Conservation (phyloP, 2,113 vertebrate genomes). For the Cavia porcellus region DNA sequence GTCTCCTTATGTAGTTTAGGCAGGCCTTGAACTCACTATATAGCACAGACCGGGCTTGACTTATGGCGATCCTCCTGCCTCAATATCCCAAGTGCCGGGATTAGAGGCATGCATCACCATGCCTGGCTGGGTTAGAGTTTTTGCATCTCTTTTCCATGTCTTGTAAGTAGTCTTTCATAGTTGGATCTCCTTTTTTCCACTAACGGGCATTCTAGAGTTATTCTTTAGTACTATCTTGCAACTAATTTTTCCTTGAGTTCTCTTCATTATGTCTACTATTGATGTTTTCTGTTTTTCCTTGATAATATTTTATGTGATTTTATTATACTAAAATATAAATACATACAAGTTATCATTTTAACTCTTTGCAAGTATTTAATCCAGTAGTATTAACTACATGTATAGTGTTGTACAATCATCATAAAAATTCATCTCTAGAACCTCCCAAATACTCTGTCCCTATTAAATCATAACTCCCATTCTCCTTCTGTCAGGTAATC, state of each 20-base stretch:
- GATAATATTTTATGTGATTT: background rate
- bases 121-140: too few relatives aligned
- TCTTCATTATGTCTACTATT: background rate
- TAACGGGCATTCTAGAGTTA: background rate
- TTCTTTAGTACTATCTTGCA: background rate
- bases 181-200: background rate
- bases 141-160: background rate
- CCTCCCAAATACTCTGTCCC: background rate
- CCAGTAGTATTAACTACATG: background rate
- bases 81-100: too few relatives aligned
- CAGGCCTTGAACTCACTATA: too few relatives aligned
- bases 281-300: background rate
- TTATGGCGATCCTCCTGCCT: too few relatives aligned
- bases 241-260: background rate
- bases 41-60: too few relatives aligned
- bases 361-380: background rate
- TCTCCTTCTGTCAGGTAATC: background rate
- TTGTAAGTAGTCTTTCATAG: background rate
- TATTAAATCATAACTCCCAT: background rate
- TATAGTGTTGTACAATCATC: background rate
- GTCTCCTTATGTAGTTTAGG: too few relatives aligned
- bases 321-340: background rate
- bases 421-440: constrained; percentile 13
- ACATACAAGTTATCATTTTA: background rate
- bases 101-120: too few relatives aligned